Base-by-base conservation (phyloP, 2,888 invertebrate species). In the Latrodectus elegans region DNA sequence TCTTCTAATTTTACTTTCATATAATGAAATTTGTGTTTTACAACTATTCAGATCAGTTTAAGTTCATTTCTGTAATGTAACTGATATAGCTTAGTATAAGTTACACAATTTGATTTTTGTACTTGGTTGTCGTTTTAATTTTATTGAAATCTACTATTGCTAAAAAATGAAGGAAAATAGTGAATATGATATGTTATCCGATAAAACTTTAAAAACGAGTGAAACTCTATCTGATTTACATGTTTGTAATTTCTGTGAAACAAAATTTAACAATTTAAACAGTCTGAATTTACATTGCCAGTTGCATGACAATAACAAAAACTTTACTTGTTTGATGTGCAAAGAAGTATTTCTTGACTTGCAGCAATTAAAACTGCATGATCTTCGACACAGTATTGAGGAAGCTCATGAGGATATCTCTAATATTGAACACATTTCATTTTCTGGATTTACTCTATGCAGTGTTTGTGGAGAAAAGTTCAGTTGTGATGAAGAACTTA, bases 271-370 rank as follows among this genome's bases (percentile, higher is more conserved):
- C 8, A 75, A 74, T 14, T n/a, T 74, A 38, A 38, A 10, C 52
- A 68, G 68, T 38, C 49, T 82, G n/a, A 17, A 82, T 68, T 60
- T 74, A n/a, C 74, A 82, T 68, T 52, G 11, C 51, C 68, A 75
- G 51, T 55, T 82, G 8, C 82, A 82, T 67, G 75, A 15, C 49
- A 53, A 26, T 14, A 82, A 53, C 17, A 55, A 38, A 22, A 38
- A 75, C 9, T 82, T 75, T 55, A 53, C 12, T 10, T 82, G 75
- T 51, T 74, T 68, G 1, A 51, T 82, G n/a, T 82, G 82, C 49
- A 75, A 75, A 55, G 55, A 68, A 49, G 26, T 49, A n/a, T 75
- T 75, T 53, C 67, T 68, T 17, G 75, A 75, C 53, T 68, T 82
- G 51, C 17, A 55, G 12, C 68, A 82, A 17, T 17, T 82, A 17